Evolutionary conservation across 2,113 vertebrate species (phyloP).

Genomic region (Sardina pilchardus): DNA sequence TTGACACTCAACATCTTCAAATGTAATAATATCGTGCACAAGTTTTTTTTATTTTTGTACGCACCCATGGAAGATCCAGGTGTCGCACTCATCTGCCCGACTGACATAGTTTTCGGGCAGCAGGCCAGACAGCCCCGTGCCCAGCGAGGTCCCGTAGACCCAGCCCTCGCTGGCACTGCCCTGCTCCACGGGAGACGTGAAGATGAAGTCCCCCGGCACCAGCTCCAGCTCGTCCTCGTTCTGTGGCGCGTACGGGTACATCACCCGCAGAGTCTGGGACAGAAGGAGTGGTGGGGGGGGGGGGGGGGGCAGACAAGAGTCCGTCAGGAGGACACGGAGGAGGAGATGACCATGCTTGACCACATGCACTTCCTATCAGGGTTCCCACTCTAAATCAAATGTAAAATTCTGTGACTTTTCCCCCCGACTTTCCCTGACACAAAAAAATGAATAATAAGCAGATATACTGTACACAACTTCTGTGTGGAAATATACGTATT

Average conservation of each 20-base stretch:
- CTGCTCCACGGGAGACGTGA: constrained; percentile 92
- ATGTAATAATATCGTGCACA: background rate
- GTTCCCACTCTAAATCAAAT: too few relatives aligned
- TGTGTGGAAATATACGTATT: too few relatives aligned
- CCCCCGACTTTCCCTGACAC: too few relatives aligned
- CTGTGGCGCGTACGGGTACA: constrained; percentile 94
- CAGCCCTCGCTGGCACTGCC: constrained; percentile 91
- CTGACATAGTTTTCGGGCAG: constrained; percentile 95
- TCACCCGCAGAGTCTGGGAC: constrained; percentile 88
- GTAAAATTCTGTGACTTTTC: too few relatives aligned
- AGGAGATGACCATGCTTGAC: background rate
- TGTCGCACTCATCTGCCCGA: constrained; percentile 91
- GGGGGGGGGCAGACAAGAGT: background rate
- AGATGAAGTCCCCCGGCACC: constrained; percentile 90
- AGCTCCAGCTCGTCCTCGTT: constrained; percentile 97
- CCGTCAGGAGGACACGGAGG: background rate
- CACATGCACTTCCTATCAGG: too few relatives aligned
- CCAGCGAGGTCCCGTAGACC: constrained; percentile 89
- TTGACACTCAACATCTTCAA: background rate
- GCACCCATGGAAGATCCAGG: constrained; percentile 96
- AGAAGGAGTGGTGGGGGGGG: too few relatives aligned
- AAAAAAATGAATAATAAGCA: too few relatives aligned
- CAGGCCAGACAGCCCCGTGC: constrained; percentile 89
- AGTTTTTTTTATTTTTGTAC: constrained; percentile 35
- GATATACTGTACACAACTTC: too few relatives aligned